phyloP scores from a whole-genome alignment of 1,140 invertebrate species.

The Laodelphax striatellus region DNA sequence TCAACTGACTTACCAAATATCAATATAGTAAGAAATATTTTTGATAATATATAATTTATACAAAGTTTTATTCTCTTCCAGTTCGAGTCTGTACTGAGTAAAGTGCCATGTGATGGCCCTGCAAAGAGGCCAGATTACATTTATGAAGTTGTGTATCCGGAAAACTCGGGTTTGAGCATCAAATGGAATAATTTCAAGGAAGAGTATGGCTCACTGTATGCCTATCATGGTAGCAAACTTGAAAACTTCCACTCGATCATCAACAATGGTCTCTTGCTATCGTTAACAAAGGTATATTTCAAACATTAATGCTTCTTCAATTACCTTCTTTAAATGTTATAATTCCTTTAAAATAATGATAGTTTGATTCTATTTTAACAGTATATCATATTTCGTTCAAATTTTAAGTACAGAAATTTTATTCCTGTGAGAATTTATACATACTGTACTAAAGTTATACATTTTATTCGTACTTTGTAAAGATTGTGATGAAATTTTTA shows the following conservation, averaged over 20 bases:
- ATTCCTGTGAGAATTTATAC: too few species aligned
- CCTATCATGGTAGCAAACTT: constrained; percentile 64
- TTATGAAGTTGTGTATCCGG: constrained; percentile 45
- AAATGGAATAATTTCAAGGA: constrained; percentile 42
- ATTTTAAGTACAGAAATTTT: too few species aligned
- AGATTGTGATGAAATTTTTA: too few species aligned
- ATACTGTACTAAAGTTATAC: too few species aligned
- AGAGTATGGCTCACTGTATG: constrained; percentile 47
- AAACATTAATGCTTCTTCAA: background rate
- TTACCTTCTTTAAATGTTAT: too few species aligned
- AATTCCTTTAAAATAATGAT: too few species aligned
- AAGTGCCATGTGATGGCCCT: constrained; percentile 3
- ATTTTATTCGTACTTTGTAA: too few species aligned
- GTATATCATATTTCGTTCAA: too few species aligned
- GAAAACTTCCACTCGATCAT: constrained; percentile 75
- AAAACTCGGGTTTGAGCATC: constrained; percentile 39
- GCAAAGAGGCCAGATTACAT: constrained; percentile 44
- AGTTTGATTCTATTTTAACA: too few species aligned
- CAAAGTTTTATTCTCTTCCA: constrained; percentile 13
- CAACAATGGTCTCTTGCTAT: constrained; percentile 61
- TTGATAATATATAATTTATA: too few species aligned
- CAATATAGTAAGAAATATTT: too few species aligned
- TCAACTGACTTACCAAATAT: too few species aligned
- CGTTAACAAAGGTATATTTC: constrained; percentile 54
- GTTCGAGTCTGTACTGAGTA: constrained; percentile 20